These are phyloP conservation scores for Prionailurus bengalensis DNA, from an alignment of 2,113 vertebrate genomes.

Conservation along the genomic window DNA sequence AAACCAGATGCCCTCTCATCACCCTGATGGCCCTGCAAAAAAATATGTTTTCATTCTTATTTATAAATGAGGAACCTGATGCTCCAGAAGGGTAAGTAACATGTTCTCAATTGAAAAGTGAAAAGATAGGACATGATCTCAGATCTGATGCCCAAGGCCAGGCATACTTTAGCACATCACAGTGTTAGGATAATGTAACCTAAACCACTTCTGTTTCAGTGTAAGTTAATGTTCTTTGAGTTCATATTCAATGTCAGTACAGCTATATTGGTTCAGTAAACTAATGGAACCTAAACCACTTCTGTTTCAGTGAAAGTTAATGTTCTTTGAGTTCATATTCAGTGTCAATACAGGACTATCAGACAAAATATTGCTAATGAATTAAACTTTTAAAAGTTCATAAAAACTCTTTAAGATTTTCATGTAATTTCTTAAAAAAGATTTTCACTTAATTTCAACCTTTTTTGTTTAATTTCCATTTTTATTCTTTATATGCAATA, in stretches of 20 bases:
- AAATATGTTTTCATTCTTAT: background rate
- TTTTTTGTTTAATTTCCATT: slow-evolving; percentile 4
- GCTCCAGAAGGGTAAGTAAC: background rate
- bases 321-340: background rate
- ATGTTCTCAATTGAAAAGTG: background rate
- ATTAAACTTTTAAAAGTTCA: background rate
- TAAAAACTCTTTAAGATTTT: slow-evolving; percentile 4
- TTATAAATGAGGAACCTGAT: background rate
- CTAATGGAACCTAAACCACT: background rate
- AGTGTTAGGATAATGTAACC: too few relatives aligned
- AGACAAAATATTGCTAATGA: background rate
- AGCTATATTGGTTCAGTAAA: too few relatives aligned
- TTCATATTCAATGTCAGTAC: background rate
- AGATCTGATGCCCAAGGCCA: background rate
- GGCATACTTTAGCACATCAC: background rate
- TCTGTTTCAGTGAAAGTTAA: background rate
- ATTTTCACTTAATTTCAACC: slow-evolving; percentile 14
- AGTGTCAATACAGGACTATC: background rate
- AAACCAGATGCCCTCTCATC: background rate
- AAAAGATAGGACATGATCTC: background rate
- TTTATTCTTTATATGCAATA: background rate
- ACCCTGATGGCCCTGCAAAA: background rate
- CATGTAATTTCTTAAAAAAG: background rate
- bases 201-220: background rate
- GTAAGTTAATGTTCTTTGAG: background rate